Conservation (phyloP, 2,113 vertebrate genomes). For the Atlantisia rogersi region DNA sequence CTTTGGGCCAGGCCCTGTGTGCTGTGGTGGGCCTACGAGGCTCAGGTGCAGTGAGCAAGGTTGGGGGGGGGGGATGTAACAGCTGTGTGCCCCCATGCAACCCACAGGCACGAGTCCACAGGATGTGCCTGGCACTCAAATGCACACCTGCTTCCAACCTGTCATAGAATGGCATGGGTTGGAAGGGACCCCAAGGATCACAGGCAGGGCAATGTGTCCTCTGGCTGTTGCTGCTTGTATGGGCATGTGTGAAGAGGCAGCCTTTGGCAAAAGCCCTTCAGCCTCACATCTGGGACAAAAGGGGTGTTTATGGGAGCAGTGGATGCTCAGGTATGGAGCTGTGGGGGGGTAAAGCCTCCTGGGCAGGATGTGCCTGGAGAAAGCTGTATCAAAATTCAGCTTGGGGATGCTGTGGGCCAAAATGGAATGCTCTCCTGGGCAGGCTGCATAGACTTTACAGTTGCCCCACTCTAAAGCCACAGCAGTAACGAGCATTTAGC, state of each 20-base stretch:
- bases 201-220: no score
- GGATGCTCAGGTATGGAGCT: background rate
- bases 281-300: background rate
- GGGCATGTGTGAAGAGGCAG: accelerated
- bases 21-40: background rate
- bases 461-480: no score
- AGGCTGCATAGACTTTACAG: background rate
- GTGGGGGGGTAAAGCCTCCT: no score
- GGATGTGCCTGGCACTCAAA: background rate
- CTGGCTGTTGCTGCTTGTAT: accelerated
- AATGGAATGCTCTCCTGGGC: background rate
- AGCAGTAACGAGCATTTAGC: background rate
- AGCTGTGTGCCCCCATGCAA: background rate
- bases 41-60: no score
- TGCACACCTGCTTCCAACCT: no score
- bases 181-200: no score
- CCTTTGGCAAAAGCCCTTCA: background rate
- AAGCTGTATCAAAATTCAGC: background rate
- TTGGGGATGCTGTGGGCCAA: background rate
- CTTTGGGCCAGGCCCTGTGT: background rate
- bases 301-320: accelerated
- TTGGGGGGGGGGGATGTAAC: background rate
- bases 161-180: no score
- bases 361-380: background rate
- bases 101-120: background rate